Evolutionary conservation across 2,797 vertebrate species (phyloP).

Genomic region (Setipinna tenuifilis): DNA sequence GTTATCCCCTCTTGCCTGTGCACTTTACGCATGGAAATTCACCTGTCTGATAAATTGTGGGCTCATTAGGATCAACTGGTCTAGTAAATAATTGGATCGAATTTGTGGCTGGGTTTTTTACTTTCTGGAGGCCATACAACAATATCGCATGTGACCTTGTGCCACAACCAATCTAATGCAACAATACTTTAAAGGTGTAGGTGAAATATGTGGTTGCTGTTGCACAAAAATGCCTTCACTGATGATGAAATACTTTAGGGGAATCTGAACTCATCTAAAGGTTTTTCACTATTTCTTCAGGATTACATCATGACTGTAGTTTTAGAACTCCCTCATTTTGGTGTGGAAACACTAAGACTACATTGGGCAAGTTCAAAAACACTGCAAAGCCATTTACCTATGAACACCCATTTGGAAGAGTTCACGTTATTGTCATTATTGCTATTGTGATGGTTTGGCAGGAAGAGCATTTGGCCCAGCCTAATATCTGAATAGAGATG

Average conservation of each 20-base stretch:
- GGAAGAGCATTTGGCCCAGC: too few species aligned
- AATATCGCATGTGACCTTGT: background rate
- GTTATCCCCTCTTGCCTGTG: too few species aligned
- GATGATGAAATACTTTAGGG: background rate
- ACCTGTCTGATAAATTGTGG: too few species aligned
- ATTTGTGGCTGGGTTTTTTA: too few species aligned
- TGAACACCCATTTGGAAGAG: background rate
- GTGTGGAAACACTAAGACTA: background rate
- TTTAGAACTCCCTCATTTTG: background rate
- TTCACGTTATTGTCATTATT: background rate
- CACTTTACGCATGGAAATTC: too few species aligned
- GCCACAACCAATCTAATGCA: background rate
- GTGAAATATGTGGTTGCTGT: background rate
- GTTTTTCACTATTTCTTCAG: background rate
- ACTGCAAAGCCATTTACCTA: background rate
- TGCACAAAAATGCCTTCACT: background rate
- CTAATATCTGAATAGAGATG: background rate
- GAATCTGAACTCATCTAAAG: background rate
- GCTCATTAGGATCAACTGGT: too few species aligned
- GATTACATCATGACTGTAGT: slow-evolving; percentile 1
- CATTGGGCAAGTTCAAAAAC: background rate
- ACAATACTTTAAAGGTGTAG: background rate
- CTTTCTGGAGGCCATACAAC: too few species aligned
- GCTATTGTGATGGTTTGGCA: background rate
- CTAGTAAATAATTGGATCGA: too few species aligned